Conservation (phyloP, 2,113 vertebrate species). For the Hydrolagus affinis region DNA sequence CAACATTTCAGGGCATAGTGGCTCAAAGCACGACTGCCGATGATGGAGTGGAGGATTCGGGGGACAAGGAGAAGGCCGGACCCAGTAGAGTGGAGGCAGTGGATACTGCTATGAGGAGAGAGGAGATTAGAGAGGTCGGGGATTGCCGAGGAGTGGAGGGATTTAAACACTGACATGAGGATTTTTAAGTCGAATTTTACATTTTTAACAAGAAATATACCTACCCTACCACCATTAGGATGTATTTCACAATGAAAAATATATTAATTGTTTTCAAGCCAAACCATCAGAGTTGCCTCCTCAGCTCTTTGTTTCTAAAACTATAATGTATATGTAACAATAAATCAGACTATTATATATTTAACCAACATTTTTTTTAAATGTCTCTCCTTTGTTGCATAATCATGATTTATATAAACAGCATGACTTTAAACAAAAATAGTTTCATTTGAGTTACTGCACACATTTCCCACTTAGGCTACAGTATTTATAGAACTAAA, state of each 20-base stretch:
- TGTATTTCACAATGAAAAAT: background rate
- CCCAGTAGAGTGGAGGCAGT: no score
- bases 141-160: no score
- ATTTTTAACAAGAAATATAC: slow-evolving; percentile 6
- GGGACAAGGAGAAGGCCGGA: no score
- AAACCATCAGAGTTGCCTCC: background rate
- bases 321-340: slow-evolving; percentile 1
- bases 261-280: background rate
- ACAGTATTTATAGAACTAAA: slow-evolving; percentile 1
- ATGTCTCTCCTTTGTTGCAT: slow-evolving; percentile 5
- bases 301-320: background rate
- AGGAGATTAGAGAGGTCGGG: no score
- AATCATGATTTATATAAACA: slow-evolving; percentile 23
- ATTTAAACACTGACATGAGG: no score
- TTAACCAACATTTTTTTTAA: background rate
- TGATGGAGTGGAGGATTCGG: no score
- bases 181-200: no score
- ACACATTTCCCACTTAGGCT: background rate
- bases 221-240: background rate
- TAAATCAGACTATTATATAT: slow-evolving; percentile 19
- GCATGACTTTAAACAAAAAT: slow-evolving; percentile 13
- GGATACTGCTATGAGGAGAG: no score
- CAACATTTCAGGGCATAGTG: no score
- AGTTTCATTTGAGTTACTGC: slow-evolving; percentile 6
- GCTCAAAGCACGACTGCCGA: no score